Conservation (phyloP, 2,113 vertebrate species). For the Tylochromis polylepis region DNA sequence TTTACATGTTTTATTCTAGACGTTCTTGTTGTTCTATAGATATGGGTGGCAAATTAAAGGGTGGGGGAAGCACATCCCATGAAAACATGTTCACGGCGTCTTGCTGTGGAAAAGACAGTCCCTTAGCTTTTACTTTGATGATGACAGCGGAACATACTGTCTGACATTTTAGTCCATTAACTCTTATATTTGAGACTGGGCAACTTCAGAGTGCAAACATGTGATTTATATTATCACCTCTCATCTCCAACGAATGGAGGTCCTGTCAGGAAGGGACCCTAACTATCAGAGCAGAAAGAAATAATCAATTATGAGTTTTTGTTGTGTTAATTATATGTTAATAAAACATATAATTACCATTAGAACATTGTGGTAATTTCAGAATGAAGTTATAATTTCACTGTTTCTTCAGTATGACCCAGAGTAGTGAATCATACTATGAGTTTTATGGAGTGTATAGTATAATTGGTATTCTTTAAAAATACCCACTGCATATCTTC, state of each 20-base stretch:
- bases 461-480: slow-evolving; percentile 44
- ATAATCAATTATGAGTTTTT: background rate
- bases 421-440: background rate
- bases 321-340: background rate
- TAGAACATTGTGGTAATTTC: background rate
- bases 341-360: background rate
- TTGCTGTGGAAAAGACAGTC: too few relatives aligned
- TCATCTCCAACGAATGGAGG: background rate
- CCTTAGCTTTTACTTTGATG: too few relatives aligned
- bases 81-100: background rate
- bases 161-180: background rate
- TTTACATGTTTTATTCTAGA: background rate
- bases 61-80: background rate
- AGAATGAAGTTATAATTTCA: slow-evolving; percentile 6
- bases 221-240: background rate
- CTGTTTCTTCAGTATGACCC: slow-evolving; percentile 10
- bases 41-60: background rate
- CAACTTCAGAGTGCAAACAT: background rate
- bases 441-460: slow-evolving; percentile 34
- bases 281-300: background rate
- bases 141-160: background rate
- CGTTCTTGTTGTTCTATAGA: background rate
- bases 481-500: slow-evolving; percentile 31
- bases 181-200: background rate
- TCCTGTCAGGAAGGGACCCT: background rate